Evolutionary conservation across 2,888 invertebrate species (phyloP).

Genomic region (Acanthosepion pharaonis): DNA sequence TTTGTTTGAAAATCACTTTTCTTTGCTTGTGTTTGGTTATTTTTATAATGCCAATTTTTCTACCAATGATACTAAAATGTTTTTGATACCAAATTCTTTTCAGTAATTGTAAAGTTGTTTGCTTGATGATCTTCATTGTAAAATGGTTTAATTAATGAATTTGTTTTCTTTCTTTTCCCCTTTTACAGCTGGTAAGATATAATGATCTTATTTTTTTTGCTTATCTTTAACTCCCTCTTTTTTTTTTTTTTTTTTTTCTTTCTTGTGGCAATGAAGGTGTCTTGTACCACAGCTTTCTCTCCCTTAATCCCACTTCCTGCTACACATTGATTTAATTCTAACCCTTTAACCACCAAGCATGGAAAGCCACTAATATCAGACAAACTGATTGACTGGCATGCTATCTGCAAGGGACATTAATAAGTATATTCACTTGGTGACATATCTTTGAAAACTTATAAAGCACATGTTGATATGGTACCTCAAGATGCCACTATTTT

Average conservation of each 20-base stretch:
- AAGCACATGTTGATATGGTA: background rate
- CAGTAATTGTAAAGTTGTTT: background rate
- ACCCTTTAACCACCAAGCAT: background rate
- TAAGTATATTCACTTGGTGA: background rate
- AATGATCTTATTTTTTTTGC: background rate
- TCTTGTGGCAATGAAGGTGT: background rate
- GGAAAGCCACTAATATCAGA: slow-evolving; percentile 14
- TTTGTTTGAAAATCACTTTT: background rate
- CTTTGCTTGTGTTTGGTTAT: background rate
- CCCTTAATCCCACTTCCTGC: background rate
- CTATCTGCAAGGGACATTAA: background rate
- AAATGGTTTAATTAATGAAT: background rate
- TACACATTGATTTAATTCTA: background rate
- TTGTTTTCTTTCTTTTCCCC: background rate
- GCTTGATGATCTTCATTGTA: background rate
- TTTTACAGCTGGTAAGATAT: slow-evolving; percentile 22
- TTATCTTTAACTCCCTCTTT: background rate
- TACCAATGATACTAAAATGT: background rate
- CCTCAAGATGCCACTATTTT: background rate
- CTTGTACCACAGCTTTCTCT: background rate
- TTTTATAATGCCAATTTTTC: background rate
- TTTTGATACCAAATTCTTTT: background rate
- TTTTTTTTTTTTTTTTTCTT: background rate
- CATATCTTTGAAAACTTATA: too few relatives aligned
- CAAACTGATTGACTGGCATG: too few relatives aligned